phyloP scores from a whole-genome alignment of 2,888 invertebrate species.

The Chloromyia formosa region DNA sequence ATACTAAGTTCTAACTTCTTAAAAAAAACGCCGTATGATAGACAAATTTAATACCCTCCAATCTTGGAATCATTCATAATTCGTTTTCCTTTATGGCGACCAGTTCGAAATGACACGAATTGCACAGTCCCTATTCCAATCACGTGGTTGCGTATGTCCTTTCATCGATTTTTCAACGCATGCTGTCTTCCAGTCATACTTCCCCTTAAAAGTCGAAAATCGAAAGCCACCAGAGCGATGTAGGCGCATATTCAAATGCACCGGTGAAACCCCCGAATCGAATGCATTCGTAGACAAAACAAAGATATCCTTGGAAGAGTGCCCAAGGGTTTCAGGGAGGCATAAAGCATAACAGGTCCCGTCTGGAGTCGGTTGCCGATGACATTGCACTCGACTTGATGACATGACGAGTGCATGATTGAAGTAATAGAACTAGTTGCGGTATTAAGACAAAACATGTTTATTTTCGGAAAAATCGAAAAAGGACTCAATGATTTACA shows the following conservation, averaged over 20 bases:
- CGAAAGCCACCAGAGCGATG: neutral
- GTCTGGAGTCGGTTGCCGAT: neutral
- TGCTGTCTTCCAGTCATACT: neutral
- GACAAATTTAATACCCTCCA: too few species aligned
- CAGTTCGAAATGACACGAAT: neutral
- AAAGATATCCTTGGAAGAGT: neutral
- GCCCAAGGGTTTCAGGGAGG: neutral
- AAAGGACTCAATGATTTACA: too few species aligned
- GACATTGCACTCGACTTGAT: neutral
- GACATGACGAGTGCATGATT: too few species aligned
- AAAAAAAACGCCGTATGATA: too few species aligned
- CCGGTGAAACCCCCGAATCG: slow-evolving; percentile 13
- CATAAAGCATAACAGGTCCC: neutral
- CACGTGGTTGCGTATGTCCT: slow-evolving; percentile 2
- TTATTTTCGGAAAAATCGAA: too few species aligned
- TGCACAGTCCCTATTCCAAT: neutral
- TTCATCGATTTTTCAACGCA: slow-evolving; percentile 16
- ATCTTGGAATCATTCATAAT: too few species aligned
- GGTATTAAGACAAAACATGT: too few species aligned
- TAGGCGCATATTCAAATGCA: neutral
- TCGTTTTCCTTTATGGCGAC: neutral
- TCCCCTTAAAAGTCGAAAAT: slow-evolving; percentile 26
- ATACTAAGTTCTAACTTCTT: too few species aligned
- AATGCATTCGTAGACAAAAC: slow-evolving; percentile 20
- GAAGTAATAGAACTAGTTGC: too few species aligned